A percentile compares a stretch with the other conserved stretches of the same genome.
Conservation (phyloP, 2,888 invertebrate genomes). For the Hyposoter didymator region DNA sequence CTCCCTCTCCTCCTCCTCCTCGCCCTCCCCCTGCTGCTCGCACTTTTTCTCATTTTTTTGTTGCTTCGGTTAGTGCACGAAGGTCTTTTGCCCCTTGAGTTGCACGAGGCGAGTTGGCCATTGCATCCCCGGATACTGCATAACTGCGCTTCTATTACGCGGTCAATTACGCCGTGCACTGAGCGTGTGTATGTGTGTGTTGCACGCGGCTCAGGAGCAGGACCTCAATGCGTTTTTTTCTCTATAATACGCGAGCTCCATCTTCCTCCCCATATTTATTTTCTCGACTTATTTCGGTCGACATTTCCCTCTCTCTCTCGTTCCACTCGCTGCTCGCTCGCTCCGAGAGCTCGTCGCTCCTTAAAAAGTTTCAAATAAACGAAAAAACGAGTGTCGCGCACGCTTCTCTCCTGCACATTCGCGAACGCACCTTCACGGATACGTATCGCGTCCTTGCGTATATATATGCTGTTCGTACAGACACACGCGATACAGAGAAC, state of each 20-base stretch:
- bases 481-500: slow-evolving; percentile 47
- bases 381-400: slow-evolving; percentile 65
- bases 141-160: slow-evolving; percentile 81
- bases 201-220: slow-evolving; percentile 51
- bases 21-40: too few relatives aligned
- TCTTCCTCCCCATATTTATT: not conserved
- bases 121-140: slow-evolving; percentile 74
- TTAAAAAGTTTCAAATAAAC: slow-evolving; percentile 64
- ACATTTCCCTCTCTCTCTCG: slow-evolving; percentile 40
- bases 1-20: not conserved
- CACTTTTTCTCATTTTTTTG: not conserved
- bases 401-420: slow-evolving; percentile 49
- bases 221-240: slow-evolving; percentile 45
- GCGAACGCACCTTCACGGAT: slow-evolving; percentile 1
- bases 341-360: slow-evolving; percentile 58
- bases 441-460: not conserved
- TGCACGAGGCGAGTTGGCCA: slow-evolving; percentile 42
- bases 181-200: slow-evolving; percentile 73
- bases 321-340: not conserved
- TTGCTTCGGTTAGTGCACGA: slow-evolving; percentile 1
- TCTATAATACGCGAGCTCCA: not conserved
- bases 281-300: not conserved
- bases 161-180: slow-evolving; percentile 78
- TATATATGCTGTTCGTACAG: not conserved
- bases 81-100: slow-evolving; percentile 31